Conservation (phyloP, 2,797 vertebrate genomes). For the Gallinago solitaria region DNA sequence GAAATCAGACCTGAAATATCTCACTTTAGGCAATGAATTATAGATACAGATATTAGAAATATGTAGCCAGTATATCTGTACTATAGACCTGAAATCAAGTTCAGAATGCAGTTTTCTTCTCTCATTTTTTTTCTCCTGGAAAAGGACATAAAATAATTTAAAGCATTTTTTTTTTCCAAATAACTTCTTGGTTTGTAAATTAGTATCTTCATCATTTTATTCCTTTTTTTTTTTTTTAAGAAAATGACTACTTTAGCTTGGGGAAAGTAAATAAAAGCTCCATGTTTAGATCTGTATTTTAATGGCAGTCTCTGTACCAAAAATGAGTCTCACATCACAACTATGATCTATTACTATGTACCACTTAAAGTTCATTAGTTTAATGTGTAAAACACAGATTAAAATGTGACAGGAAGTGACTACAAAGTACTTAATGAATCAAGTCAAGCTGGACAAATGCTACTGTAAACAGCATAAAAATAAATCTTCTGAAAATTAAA, state of each 20-base stretch:
- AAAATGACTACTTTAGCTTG: not conserved
- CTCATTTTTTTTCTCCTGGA: not conserved
- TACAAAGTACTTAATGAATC: not conserved
- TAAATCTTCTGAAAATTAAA: not conserved
- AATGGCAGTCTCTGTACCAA: not conserved
- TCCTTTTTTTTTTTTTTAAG: not conserved
- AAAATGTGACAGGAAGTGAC: not conserved
- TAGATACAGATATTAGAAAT: not conserved
- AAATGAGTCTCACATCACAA: not conserved
- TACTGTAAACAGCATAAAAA: slow-evolving; percentile 27
- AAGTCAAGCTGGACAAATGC: not conserved
- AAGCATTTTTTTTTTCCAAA: not conserved
- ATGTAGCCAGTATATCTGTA: not conserved
- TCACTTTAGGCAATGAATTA: not conserved
- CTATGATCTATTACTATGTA: not conserved
- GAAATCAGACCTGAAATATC: not conserved
- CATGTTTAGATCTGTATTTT: not conserved
- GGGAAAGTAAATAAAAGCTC: not conserved
- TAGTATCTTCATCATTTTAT: not conserved
- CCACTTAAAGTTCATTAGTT: slow-evolving; percentile 8
- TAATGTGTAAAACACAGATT: slow-evolving; percentile 26
- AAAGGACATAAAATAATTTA: not conserved
- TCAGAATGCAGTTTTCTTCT: not conserved
- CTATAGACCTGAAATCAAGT: not conserved
- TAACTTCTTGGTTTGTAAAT: not conserved